Base-by-base conservation (phyloP, 2,113 vertebrate genomes). In the Calyptomena viridis region DNA sequence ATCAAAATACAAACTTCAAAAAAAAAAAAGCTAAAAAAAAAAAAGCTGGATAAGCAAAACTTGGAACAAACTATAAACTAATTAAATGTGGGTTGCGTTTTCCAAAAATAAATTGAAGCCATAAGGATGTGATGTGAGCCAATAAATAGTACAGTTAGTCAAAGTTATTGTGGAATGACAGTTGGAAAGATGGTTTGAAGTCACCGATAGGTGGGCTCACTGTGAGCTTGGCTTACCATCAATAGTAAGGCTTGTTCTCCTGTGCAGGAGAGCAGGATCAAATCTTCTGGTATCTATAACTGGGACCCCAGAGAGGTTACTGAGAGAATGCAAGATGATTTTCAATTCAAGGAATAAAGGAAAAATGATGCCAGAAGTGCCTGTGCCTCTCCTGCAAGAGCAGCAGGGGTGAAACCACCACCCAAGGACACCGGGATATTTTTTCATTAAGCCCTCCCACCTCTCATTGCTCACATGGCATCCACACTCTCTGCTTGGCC, bases 51-150 rank as follows among this genome's bases (percentile, higher is more conserved):
- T 98, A 97, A 98, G 97, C 97, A 98, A 94, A 96, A 96, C 90
- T 97, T 96, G 96, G 96, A 96, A 96, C 96, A 93, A 97, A 97
- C 97, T 97, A 95, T 97, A 97, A 98, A 97, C 97, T 98, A 98
- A 98, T 98, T 98, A 98, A 98, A 97, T 98, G 97, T 92, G 96
- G 94, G 96, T 76, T 95, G 90, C 91, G 90, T 93, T 95, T 97
- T 98, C 97, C 97, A 98, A 96, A 96, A 98, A 96, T 98, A 99
- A 98, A 98, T 98, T 98, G 96, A 98, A 99, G 97, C 98, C 98
- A 99, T 98, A 97, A 98, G 97, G 93, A 87, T 92, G 95, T 91
- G 94, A 94, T 95, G 92, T 77, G 96, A 98, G 98, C 98, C 98
- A 98, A 98, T 95, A 96, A 97, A 96, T 94, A 93, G 95, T 97